Evolutionary conservation across 64 coral and sea anemone genomes (phyloP), one percentile per base, ranked within the genome.

Genomic region (Pocillopora damicornis): DNA sequence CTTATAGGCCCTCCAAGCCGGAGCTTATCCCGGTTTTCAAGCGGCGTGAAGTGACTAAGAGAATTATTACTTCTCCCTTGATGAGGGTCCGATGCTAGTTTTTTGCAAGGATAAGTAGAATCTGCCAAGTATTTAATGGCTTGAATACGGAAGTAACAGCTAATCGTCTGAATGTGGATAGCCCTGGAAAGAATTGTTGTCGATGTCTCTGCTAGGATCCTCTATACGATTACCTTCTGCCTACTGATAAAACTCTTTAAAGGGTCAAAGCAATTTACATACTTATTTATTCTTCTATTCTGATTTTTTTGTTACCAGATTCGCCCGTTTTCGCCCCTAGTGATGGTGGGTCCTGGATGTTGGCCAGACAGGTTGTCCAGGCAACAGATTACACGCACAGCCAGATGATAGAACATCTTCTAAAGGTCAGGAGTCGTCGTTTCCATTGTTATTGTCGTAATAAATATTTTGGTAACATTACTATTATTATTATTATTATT

Each of bases 391-490:
- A 89, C 37, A 83, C 65, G 30, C 86, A 93, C 42, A 79, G 90
- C 15, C 94, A 96, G 80, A 68, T 96, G 4, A 79, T 96, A 30
- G 94, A 96, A 85, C 94, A 96, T 83, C 91, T 96, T 0, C 76
- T 91, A 22, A 96, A 96, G 61, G 79, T 78, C 5, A 26, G 81
- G 9, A 0, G n/a, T 61, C 1, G 42, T 51, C 42, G 2, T 51
- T 51, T 2, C 7, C 42, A 1, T 51, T 1, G 42, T 51, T 51
- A 51, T 51, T 51, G 42, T 51, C 42, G 7, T 51, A 51, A 51
- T 51, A 2, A 7, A 51, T 51, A 51, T 51, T 51, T 4, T 51
- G 2, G 2, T 51, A 51, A 51, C 42, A 51, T 51, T 51, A 51
- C 7, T 51, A 51, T 51, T 7, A 51, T 51, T 51, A 51, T 51